Evolutionary conservation across 2,113 vertebrate genomes (phyloP).

Genomic region (Caretta caretta): DNA sequence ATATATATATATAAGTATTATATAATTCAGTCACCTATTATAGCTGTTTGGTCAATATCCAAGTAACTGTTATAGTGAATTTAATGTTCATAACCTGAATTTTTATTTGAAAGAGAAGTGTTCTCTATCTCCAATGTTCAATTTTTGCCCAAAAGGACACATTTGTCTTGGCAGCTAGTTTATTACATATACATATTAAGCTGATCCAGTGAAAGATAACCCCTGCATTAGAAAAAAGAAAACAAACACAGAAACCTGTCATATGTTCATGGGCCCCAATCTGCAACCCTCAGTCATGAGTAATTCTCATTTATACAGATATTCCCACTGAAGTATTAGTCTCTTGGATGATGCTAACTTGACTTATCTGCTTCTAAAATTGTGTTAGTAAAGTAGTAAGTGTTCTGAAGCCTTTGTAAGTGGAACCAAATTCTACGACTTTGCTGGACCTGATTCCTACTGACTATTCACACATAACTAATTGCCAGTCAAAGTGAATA

Average conservation of each 20-base stretch:
- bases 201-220: not conserved
- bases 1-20: not conserved
- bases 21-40: not conserved
- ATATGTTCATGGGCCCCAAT: not conserved
- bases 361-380: not conserved
- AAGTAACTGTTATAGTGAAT: not conserved
- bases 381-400: not conserved
- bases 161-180: not conserved
- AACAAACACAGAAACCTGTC: not conserved
- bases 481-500: not conserved
- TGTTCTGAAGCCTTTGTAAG: not conserved
- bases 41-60: not conserved
- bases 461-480: not conserved
- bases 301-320: not conserved
- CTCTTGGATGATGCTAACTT: not conserved
- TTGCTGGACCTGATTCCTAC: not conserved
- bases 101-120: not conserved
- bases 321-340: not conserved
- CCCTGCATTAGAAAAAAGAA: not conserved
- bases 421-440: not conserved
- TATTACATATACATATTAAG: slow-evolving; percentile 8
- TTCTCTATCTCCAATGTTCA: not conserved
- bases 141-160: not conserved
- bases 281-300: not conserved
- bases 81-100: not conserved